Conservation (phyloP, 2,888 invertebrate genomes). For the Amaurobius ferox region DNA sequence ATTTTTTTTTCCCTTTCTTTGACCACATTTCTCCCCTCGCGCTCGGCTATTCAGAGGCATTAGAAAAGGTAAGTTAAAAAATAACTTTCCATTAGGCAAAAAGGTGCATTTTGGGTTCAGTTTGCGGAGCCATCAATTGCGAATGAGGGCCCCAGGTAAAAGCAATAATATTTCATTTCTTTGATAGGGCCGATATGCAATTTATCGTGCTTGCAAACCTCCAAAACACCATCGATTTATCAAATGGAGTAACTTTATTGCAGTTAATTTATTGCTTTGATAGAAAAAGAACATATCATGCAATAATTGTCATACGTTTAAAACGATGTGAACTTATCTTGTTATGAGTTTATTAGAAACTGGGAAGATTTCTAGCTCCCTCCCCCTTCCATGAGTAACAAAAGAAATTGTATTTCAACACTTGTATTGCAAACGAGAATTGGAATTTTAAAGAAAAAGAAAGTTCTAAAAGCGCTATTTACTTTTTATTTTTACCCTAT, state of each 20-base stretch:
- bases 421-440: too few species aligned
- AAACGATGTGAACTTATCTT: too few species aligned
- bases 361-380: too few species aligned
- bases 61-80: conserved; percentile 35
- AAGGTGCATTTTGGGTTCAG: conserved; percentile 53
- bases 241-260: conserved; percentile 54
- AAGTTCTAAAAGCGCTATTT: too few species aligned
- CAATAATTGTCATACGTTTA: too few species aligned
- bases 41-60: conserved; percentile 34
- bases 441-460: too few species aligned
- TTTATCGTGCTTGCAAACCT: conserved; percentile 23
- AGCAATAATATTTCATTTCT: conserved; percentile 50
- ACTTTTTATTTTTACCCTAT: too few species aligned
- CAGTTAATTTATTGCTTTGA: conserved; percentile 16
- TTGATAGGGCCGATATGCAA: conserved; percentile 66
- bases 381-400: too few species aligned
- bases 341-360: too few species aligned
- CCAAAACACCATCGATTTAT: conserved; percentile 37
- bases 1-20: conserved; percentile 24
- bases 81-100: conserved; percentile 62
- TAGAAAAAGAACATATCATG: too few species aligned
- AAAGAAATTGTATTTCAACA: too few species aligned
- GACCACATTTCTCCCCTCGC: conserved; percentile 27
- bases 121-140: conserved; percentile 48
- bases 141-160: conserved; percentile 16